These are phyloP conservation scores for Lymantria dispar DNA, from an alignment of 2,888 invertebrate species.

Conservation along the genomic window DNA sequence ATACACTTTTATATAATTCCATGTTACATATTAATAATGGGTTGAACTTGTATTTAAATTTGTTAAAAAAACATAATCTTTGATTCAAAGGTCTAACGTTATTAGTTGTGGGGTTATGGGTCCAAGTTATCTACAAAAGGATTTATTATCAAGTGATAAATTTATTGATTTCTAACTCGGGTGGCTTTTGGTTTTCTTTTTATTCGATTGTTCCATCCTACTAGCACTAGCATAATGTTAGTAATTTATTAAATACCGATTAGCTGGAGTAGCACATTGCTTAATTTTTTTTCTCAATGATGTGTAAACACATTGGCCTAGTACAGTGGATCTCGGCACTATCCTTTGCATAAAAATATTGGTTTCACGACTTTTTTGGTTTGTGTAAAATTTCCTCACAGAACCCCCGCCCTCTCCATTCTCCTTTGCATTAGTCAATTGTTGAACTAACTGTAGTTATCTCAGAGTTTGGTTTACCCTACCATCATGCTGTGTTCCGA, in stretches of 20 bases:
- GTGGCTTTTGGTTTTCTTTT: conserved; percentile 25
- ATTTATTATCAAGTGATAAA: conserved; percentile 22
- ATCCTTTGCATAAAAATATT: conserved; percentile 31
- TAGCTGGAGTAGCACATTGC: conserved; percentile 44
- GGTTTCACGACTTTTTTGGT: conserved; percentile 37
- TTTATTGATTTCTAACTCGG: conserved; percentile 35
- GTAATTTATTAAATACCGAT: conserved; percentile 13
- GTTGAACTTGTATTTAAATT: not conserved
- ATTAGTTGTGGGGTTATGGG: conserved; percentile 44
- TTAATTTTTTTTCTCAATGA: conserved; percentile 41
- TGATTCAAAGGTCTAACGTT: conserved; percentile 48
- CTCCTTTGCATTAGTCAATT: conserved; percentile 23
- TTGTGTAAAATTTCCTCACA: conserved; percentile 35
- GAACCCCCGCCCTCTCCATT: conserved; percentile 29
- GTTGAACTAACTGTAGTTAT: conserved; percentile 31
- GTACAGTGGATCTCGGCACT: conserved; percentile 29
- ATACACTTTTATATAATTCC: not conserved
- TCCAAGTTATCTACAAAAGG: conserved; percentile 11
- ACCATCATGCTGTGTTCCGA: conserved; percentile 13
- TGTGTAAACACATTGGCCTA: conserved; percentile 35
- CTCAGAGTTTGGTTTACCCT: conserved; percentile 33
- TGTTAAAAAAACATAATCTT: conserved; percentile 47
- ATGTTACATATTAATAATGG: not conserved
- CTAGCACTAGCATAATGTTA: not conserved
- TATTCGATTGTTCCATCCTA: conserved; percentile 16